A percentile compares a stretch with the other conserved stretches of the same genome.
These are phyloP conservation scores for Hemithea aestivaria DNA, from an alignment of 2,888 invertebrate species.

Conservation along the genomic window DNA sequence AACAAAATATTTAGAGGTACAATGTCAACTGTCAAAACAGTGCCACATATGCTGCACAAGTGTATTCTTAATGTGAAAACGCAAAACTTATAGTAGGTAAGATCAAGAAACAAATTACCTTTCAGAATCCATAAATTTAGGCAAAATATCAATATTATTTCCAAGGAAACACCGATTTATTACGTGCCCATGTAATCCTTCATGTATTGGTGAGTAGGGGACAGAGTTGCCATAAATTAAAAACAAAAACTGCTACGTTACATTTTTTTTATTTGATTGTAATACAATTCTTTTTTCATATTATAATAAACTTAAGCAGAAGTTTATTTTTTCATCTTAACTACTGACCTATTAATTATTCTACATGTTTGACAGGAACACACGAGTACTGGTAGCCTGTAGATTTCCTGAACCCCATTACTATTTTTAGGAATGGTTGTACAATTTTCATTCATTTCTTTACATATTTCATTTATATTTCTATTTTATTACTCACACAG, in stretches of 20 bases:
- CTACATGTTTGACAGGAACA: too few relatives aligned
- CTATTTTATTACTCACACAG: too few relatives aligned
- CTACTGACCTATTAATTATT: too few relatives aligned
- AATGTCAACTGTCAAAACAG: constrained; percentile 75
- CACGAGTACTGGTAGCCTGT: too few relatives aligned
- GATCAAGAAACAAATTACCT: constrained; percentile 37
- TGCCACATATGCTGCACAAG: constrained; percentile 61
- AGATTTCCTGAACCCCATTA: too few relatives aligned
- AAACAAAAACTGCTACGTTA: not conserved
- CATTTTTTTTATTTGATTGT: not conserved
- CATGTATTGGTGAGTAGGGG: constrained; percentile 35
- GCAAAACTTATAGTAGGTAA: constrained; percentile 13
- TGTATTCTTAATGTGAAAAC: constrained; percentile 18
- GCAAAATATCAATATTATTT: constrained; percentile 71
- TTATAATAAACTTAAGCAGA: too few relatives aligned
- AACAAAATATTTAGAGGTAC: constrained; percentile 64
- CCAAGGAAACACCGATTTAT: constrained; percentile 76
- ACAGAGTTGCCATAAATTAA: constrained; percentile 39
- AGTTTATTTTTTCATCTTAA: too few relatives aligned
- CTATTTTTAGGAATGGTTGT: too few relatives aligned
- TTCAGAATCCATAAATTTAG: constrained; percentile 37
- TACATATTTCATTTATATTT: too few relatives aligned
- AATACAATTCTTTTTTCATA: too few relatives aligned
- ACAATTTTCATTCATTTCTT: too few relatives aligned
- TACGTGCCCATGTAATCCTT: constrained; percentile 60